Evolutionary conservation across 1,140 invertebrate species (phyloP), one percentile per base, ranked within the genome.

Genomic region (Trypoxylus dichotomus): DNA sequence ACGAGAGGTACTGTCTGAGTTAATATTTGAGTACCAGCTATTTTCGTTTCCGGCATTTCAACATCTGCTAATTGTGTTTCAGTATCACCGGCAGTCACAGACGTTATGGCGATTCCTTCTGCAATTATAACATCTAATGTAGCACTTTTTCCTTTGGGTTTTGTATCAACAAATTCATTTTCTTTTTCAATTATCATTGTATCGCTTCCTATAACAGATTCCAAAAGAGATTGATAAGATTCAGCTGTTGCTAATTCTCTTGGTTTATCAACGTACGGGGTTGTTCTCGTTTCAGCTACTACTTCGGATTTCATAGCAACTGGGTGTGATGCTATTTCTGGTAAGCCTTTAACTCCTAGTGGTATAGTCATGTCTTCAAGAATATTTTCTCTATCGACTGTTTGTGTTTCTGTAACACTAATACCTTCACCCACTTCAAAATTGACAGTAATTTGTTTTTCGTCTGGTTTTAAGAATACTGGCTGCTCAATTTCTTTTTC

Each of bases 271-370:
- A 79, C 74, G 21, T 85, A 77, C 58, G 82, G 78, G 29, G 77
- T 75, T 6, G 58, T 43, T 84, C 79, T 27, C 86, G 79, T 42
- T 81, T 77, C 19, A 80, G 72, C 76, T 84, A 47, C 5, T 74
- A 89, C 81, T 85, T 90, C 88, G 72, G 87, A 87, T 80, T 87
- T 89, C 0, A 87, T 85, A 2, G 90, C 90, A 41, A 91, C 87
- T 5, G 6, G 2, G 80, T 90, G 87, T 13, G 87, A 82, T 79
- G 86, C 84, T 76, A 91, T 86, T 54, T 88, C 86, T 11, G 90
- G 68, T 2, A 83, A 82, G 32, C 90, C 89, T 84, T 88, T 85
- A 3, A 80, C 84, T 13, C 68, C 79, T 79, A 87, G 84, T 6
- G 88, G 88, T 77, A 80, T 85, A 72, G 80, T 79, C 77, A 81